A percentile compares a stretch with the other conserved stretches of the same genome.
Conservation (phyloP, 2,888 invertebrate genomes). For the Nasonia oneida region DNA sequence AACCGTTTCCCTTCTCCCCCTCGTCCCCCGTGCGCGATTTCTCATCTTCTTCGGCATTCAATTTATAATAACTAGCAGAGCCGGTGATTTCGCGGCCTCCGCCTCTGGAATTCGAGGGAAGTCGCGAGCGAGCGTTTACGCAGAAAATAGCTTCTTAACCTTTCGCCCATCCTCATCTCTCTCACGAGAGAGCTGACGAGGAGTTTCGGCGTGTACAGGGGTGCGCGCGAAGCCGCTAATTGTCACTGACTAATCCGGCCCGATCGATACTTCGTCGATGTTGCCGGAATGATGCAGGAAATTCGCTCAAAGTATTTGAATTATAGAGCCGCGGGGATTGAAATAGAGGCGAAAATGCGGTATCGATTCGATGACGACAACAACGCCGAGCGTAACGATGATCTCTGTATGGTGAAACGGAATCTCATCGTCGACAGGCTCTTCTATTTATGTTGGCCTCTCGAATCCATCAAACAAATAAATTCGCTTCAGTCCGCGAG, state of each 20-base stretch:
- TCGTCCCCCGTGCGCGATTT: constrained; percentile 66
- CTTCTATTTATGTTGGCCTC: not conserved
- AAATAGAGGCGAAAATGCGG: not conserved
- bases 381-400: not conserved
- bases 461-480: constrained; percentile 7
- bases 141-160: constrained; percentile 73
- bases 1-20: constrained; percentile 67
- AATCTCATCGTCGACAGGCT: not conserved
- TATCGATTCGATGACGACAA: not conserved
- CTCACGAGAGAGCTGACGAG: not conserved
- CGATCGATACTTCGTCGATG: constrained; percentile 25
- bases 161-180: constrained; percentile 20
- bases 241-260: constrained; percentile 63
- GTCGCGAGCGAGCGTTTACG: constrained; percentile 69
- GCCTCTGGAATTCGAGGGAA: constrained; percentile 64
- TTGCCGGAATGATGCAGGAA: not conserved
- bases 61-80: constrained; percentile 72
- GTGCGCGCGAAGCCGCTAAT: constrained; percentile 45
- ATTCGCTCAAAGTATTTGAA: not conserved
- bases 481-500: not conserved
- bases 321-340: not conserved
- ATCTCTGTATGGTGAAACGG: not conserved
- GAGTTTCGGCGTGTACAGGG: constrained; percentile 23
- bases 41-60: constrained; percentile 72
- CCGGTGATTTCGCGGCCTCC: constrained; percentile 66